These are phyloP conservation scores for Trichosurus vulpecula DNA, from an alignment of 2,797 vertebrate genomes.

Conservation along the genomic window DNA sequence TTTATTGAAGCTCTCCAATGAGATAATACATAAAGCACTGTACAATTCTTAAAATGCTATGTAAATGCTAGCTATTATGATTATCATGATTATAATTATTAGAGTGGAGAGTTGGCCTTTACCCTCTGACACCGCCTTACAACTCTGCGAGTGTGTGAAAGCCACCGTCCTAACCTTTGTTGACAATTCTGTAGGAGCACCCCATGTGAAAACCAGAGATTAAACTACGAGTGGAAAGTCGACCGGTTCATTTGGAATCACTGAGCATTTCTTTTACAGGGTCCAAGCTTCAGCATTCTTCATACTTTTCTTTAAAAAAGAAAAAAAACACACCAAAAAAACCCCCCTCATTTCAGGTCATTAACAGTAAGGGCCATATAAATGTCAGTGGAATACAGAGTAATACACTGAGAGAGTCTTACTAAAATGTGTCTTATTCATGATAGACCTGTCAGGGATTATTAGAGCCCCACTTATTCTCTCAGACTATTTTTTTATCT, in stretches of 20 bases:
- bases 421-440: background rate
- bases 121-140: background rate
- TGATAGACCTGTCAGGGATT: too few relatives aligned
- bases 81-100: background rate
- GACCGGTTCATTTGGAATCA: background rate
- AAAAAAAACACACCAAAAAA: background rate
- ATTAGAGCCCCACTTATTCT: background rate
- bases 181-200: background rate
- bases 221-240: background rate
- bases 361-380: background rate
- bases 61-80: background rate
- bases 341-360: background rate
- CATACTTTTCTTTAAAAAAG: background rate
- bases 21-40: background rate
- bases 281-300: background rate
- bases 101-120: background rate
- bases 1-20: background rate
- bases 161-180: background rate
- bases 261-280: background rate
- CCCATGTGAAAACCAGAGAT: background rate
- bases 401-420: background rate
- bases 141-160: background rate
- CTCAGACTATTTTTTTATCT: background rate
- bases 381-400: background rate
- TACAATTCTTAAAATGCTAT: background rate